phyloP scores from a whole-genome alignment of 2,797 vertebrate species.

The Sphenopsis melanotis region DNA sequence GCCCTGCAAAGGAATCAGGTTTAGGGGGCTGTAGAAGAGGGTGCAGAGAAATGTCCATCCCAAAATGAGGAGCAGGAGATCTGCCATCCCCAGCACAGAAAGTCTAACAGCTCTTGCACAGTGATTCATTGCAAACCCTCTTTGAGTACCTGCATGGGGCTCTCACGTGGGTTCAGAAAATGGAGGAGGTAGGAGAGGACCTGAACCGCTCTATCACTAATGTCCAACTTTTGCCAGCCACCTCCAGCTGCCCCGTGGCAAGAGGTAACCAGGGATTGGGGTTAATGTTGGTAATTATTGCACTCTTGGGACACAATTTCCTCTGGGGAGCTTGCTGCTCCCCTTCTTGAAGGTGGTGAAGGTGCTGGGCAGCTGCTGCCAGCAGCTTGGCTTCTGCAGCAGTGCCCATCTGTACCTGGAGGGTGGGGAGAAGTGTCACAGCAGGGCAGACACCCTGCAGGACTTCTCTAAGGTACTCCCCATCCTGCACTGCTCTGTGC shows the following conservation, averaged over 20 bases:
- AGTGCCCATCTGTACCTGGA: fast-evolving
- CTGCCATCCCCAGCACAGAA: not conserved
- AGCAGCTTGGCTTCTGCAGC: fast-evolving
- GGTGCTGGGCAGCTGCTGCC: not conserved
- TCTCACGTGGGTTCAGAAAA: not conserved
- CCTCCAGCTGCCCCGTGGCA: not conserved
- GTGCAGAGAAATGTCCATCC: not conserved
- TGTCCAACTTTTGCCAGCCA: not conserved
- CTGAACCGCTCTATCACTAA: not conserved
- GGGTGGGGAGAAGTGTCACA: not conserved
- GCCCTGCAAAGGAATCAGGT: not conserved
- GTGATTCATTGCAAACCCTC: not conserved
- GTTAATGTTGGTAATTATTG: not conserved
- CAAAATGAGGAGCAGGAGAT: not conserved
- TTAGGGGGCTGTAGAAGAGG: not conserved
- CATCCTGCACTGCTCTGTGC: not conserved
- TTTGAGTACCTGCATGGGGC: not conserved
- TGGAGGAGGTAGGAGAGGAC: not conserved
- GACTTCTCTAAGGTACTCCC: not conserved
- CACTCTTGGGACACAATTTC: not conserved
- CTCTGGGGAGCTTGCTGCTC: not conserved
- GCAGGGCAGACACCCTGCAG: fast-evolving
- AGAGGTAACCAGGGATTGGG: fast-evolving
- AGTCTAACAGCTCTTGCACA: fast-evolving
- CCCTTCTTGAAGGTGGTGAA: not conserved